Percentiles rank a stretch among this genome's conserved stretches.
Evolutionary conservation across 23 tunicate species (phyloP).

Genomic region (Halocynthia aurantium): DNA sequence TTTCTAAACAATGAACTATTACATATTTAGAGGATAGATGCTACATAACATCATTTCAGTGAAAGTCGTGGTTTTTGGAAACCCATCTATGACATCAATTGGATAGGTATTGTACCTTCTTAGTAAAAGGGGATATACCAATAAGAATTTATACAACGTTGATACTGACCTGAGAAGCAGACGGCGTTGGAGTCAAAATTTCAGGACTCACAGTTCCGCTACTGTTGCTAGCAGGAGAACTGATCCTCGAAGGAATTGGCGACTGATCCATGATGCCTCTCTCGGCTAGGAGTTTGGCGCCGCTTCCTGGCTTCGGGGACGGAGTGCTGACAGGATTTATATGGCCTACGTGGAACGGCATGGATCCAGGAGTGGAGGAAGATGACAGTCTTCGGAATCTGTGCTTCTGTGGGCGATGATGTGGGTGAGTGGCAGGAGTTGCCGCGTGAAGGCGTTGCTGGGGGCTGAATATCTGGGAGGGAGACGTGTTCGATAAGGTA

Average conservation of each 20-base stretch:
- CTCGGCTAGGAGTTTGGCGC: constrained; percentile 35
- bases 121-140: neutral
- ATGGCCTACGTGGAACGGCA: constrained; percentile 2
- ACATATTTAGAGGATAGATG: too few species aligned
- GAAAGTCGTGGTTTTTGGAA: too few species aligned
- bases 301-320: constrained; percentile 3
- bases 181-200: constrained; percentile 11
- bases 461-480: neutral
- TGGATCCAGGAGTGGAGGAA: constrained; percentile 28
- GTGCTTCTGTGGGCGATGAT: constrained; percentile 19
- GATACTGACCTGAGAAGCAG: neutral
- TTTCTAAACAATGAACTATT: too few species aligned
- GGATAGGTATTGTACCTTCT: too few species aligned
- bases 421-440: constrained; percentile 16
- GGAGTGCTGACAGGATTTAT: constrained; percentile 23
- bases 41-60: too few species aligned
- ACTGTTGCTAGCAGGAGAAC: constrained; percentile 40
- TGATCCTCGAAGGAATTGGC: constrained; percentile 7
- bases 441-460: neutral
- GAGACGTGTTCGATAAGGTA: neutral
- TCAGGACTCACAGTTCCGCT: constrained; percentile 52
- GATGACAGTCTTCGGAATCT: constrained; percentile 30
- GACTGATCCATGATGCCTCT: constrained; percentile 24
- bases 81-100: too few species aligned
- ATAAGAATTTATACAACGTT: neutral